A percentile compares a stretch with the other conserved stretches of the same genome.
These are phyloP conservation scores for Drosophila greeni DNA, from an alignment of 2,888 invertebrate genomes.

Conservation along the genomic window DNA sequence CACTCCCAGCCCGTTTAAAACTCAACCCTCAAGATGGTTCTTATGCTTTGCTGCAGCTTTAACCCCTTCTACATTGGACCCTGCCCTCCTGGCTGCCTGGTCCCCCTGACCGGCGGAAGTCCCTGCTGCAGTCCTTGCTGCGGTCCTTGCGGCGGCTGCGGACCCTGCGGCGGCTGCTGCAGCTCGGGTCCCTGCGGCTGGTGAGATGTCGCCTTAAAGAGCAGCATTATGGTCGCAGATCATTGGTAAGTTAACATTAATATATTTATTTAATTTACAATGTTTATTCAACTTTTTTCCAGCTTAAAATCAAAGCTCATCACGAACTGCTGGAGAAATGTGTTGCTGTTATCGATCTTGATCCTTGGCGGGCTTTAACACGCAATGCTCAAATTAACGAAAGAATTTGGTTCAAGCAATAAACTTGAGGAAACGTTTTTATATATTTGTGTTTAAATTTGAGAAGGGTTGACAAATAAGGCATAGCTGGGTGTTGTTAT, in stretches of 20 bases:
- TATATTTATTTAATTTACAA: too few relatives aligned
- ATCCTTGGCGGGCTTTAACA: constrained; percentile 12
- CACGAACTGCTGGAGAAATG: constrained; percentile 34
- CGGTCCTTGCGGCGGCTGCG: constrained; percentile 26
- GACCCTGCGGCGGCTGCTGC: constrained; percentile 39
- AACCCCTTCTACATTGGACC: constrained; percentile 62
- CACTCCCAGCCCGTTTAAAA: background rate
- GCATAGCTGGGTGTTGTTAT: background rate
- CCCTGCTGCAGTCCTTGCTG: constrained; percentile 26
- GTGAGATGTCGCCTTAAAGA: background rate
- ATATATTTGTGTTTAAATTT: background rate
- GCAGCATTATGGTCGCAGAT: background rate
- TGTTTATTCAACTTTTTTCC: accelerated
- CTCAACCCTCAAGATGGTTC: constrained; percentile 34
- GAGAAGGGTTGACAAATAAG: background rate
- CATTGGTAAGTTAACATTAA: constrained; percentile 12
- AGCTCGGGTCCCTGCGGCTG: constrained; percentile 38
- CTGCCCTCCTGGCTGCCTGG: constrained; percentile 55
- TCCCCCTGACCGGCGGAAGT: constrained; percentile 8
- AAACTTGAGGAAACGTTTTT: background rate
- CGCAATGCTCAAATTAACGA: background rate
- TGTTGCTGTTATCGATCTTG: constrained; percentile 18
- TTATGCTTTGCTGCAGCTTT: constrained; percentile 50
- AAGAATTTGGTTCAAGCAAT: constrained; percentile 1
- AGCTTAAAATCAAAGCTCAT: background rate